A percentile compares a stretch with the other conserved stretches of the same genome.
phyloP scores from a whole-genome alignment of 2,113 vertebrate genomes.

The Oncorhynchus clarkii region DNA sequence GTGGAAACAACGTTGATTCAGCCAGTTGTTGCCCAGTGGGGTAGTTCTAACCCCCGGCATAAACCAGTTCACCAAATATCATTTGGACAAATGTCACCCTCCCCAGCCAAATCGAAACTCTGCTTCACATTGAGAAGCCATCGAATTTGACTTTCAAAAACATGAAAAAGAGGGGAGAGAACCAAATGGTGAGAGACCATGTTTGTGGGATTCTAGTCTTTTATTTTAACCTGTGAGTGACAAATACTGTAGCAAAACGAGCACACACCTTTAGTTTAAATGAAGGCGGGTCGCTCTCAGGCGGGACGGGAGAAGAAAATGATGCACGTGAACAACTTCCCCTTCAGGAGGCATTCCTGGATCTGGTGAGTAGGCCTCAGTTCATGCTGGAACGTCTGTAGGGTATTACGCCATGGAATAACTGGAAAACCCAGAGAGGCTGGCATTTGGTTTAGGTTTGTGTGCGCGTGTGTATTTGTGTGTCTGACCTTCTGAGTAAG shows the following conservation, averaged over 20 bases:
- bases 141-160: slow-evolving; percentile 14
- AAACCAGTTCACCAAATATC: background rate
- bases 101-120: background rate
- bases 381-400: background rate
- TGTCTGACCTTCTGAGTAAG: background rate
- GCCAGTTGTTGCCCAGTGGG: background rate
- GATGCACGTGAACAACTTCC: slow-evolving; percentile 91
- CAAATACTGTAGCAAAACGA: background rate
- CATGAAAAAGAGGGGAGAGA: slow-evolving; percentile 15
- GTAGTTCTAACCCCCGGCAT: background rate
- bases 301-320: slow-evolving; percentile 78
- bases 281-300: slow-evolving; percentile 64
- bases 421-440: background rate
- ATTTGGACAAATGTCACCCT: background rate
- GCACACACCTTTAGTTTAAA: slow-evolving; percentile 25
- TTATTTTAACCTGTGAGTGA: slow-evolving; percentile 3
- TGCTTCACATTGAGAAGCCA: slow-evolving; percentile 11
- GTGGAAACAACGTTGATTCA: no score
- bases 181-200: slow-evolving; percentile 15
- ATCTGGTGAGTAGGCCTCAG: slow-evolving; percentile 80
- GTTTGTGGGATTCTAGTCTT: slow-evolving; percentile 2
- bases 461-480: background rate
- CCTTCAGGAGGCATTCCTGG: slow-evolving; percentile 90
- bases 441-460: background rate
- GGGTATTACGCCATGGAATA: background rate